Evolutionary conservation across 2,888 invertebrate species (phyloP), one percentile per base, ranked within the genome.

Genomic region (Graphium colonna): DNA sequence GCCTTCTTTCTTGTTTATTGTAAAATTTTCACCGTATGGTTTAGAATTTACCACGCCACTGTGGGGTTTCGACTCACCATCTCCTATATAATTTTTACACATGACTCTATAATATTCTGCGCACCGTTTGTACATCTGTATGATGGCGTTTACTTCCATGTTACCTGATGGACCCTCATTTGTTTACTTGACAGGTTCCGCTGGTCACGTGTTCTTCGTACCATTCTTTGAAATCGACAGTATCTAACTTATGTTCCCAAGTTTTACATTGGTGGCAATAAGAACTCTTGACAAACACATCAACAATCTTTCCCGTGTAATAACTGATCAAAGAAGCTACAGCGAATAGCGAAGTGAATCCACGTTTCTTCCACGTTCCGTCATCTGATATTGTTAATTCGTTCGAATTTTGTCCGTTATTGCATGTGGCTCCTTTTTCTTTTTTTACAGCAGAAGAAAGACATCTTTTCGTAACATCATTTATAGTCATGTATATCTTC

Each of bases 291-390:
- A 28, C 28, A 7, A 28, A 28, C 4, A 28, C 5, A 28, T 28
- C 28, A 28, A 7, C 8, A 7, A n/a, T 28, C 8, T 28, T 28
- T 28, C 28, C 28, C 42, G 44, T 28, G 41, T 61, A 60, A 38
- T 61, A 56, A 33, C 60, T 63, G 44, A 65, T 64, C 5, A 68
- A 42, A 15, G 65, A 50, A 36, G 60, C 46, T 3, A 64, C 58
- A n/a, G 66, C 63, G 45, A 52, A 63, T 17, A 67, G 52, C 8
- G 63, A 65, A 26, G 58, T 43, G 57, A 52, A 65, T 8, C 60
- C 64, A 53, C 67, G 48, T 45, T 66, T 64, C 43, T 60, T 64
- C 65, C 61, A 68, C 10, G 61, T 59, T 17, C 63, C 61, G 42
- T 65, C 62, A 42, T 62, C 64, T 5, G 62, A 67, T 31, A 65